These are phyloP conservation scores for Rhabdornis inornatus DNA, from an alignment of 2,113 vertebrate genomes.

Conservation along the genomic window DNA sequence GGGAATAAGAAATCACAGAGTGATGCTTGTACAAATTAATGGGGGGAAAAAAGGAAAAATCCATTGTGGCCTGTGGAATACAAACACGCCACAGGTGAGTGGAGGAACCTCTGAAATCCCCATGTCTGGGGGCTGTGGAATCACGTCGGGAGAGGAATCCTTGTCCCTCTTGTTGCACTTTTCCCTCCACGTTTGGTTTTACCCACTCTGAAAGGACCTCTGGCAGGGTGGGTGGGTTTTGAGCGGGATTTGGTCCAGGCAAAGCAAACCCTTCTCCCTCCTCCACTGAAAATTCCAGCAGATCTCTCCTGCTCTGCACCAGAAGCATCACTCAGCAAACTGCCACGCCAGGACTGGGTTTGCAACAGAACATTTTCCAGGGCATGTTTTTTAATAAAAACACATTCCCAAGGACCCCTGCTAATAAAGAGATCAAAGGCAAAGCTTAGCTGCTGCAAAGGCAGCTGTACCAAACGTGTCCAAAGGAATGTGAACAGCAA, in stretches of 20 bases:
- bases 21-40: not conserved
- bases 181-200: not conserved
- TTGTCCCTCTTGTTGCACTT: not conserved
- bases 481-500: constrained; percentile 4
- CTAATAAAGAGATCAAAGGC: constrained; percentile 39
- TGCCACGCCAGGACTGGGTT: not conserved
- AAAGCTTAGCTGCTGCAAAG: not conserved
- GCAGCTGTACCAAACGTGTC: not conserved
- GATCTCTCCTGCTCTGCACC: not conserved
- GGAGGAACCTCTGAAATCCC: not conserved
- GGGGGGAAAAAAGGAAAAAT: not conserved
- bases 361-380: not conserved
- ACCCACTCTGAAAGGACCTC: not conserved
- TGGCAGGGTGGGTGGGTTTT: not conserved
- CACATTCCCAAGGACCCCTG: not conserved
- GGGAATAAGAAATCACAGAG: not conserved
- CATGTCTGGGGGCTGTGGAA: not conserved
- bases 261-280: not conserved
- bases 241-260: not conserved
- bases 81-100: not conserved
- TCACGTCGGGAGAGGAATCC: not conserved
- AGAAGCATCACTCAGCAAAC: not conserved
- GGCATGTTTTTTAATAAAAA: constrained; percentile 27
- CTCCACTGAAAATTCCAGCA: not conserved
- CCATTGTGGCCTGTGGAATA: not conserved